Percentiles rank a stretch among this genome's conserved stretches.
Evolutionary conservation across 1,140 invertebrate species (phyloP).

Genomic region (Coboldia fuscipes): DNA sequence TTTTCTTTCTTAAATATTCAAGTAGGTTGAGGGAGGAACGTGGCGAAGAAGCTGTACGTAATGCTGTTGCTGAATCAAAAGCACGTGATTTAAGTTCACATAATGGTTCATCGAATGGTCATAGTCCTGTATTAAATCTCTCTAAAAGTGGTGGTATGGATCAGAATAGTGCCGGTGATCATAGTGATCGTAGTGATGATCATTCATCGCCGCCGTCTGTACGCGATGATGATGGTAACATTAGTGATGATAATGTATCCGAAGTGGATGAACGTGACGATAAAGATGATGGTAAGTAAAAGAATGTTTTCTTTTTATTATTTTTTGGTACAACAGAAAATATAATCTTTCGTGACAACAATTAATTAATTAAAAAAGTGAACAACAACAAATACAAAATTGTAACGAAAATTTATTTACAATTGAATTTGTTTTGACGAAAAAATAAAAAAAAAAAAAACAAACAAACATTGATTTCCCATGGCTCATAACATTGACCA

Average conservation of each 20-base stretch:
- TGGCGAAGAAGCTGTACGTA: conserved; percentile 51
- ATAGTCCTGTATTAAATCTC: conserved; percentile 75
- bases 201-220: conserved; percentile 24
- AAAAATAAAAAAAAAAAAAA: too few relatives aligned
- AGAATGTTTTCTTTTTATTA: too few relatives aligned
- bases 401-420: background rate
- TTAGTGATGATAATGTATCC: conserved; percentile 58
- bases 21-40: conserved; percentile 66
- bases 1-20: too few relatives aligned
- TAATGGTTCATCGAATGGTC: conserved; percentile 68
- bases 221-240: conserved; percentile 53
- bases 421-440: too few relatives aligned
- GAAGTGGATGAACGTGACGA: conserved; percentile 33
- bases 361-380: too few relatives aligned
- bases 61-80: conserved; percentile 50
- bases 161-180: conserved; percentile 29
- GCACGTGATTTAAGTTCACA: conserved; percentile 61
- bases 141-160: conserved; percentile 52
- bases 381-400: background rate
- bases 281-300: conserved; percentile 62
- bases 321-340: too few relatives aligned
- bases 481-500: too few relatives aligned
- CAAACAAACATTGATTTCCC: too few relatives aligned
- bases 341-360: too few relatives aligned
- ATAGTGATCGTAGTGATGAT: conserved; percentile 27